Evolutionary conservation across 2,113 vertebrate species (phyloP).

Genomic region (Cettia cetti): DNA sequence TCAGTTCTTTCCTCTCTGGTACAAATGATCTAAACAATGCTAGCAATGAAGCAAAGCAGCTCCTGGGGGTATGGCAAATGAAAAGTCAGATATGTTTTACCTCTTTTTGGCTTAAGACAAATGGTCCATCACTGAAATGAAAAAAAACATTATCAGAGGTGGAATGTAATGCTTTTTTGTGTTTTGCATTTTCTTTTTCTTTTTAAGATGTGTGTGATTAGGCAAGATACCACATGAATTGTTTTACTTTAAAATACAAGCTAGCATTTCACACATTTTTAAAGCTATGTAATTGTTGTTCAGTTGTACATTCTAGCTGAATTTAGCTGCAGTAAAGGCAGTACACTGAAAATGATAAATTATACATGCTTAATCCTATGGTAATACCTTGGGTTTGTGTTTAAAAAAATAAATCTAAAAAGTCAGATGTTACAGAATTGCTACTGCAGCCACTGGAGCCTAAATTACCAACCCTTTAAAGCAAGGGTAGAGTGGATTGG

Average conservation of each 20-base stretch:
- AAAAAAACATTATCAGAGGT: not conserved
- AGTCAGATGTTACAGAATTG: not conserved
- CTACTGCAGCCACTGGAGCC: not conserved
- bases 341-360: not conserved
- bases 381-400: not conserved
- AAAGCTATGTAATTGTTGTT: not conserved
- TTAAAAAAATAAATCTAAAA: not conserved
- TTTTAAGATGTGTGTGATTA: not conserved
- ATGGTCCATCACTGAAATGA: not conserved
- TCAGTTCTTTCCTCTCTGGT: conserved; percentile 7
- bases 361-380: not conserved
- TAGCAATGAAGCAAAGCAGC: not conserved
- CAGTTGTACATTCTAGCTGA: not conserved
- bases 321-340: not conserved
- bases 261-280: not conserved
- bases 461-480: not conserved
- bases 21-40: conserved; percentile 32
- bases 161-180: not conserved
- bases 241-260: not conserved
- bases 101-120: conserved; percentile 10
- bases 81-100: not conserved
- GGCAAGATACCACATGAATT: not conserved
- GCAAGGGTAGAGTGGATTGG: not conserved
- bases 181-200: not conserved
- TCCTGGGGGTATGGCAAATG: conserved; percentile 26